phyloP scores from a whole-genome alignment of 2,888 invertebrate genomes.

The Andrena camellia region DNA sequence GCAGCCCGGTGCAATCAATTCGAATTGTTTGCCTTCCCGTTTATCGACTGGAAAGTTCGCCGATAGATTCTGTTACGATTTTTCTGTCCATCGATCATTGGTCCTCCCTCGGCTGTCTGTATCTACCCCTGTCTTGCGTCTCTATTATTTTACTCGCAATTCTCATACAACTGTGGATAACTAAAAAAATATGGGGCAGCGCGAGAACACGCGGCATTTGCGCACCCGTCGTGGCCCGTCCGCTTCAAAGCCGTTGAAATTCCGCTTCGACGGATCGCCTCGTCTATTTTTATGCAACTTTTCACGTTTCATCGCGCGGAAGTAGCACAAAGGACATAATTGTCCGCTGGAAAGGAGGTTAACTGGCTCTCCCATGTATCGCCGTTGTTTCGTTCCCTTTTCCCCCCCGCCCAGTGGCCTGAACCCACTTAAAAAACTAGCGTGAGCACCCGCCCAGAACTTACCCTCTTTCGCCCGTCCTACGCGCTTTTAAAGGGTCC shows the following conservation, averaged over 20 bases:
- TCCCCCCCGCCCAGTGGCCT: neutral
- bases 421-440: conserved; percentile 52
- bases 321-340: conserved; percentile 53
- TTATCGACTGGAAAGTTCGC: conserved; percentile 16
- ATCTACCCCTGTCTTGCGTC: neutral
- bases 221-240: neutral
- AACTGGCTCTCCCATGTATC: conserved; percentile 46
- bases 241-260: conserved; percentile 21
- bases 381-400: conserved; percentile 36
- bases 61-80: conserved; percentile 1
- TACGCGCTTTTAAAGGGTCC: conserved; percentile 19
- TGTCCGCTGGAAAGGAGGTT: conserved; percentile 49
- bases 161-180: neutral
- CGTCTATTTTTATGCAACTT: conserved; percentile 26
- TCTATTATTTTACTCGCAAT: neutral
- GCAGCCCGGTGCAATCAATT: conserved; percentile 21
- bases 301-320: conserved; percentile 37
- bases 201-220: neutral
- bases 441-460: conserved; percentile 12
- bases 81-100: neutral
- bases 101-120: neutral
- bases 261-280: conserved; percentile 24
- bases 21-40: conserved; percentile 17
- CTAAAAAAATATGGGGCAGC: neutral
- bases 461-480: conserved; percentile 19